Base-by-base conservation (phyloP, 2,797 vertebrate species). In the Champsocephalus gunnari region DNA sequence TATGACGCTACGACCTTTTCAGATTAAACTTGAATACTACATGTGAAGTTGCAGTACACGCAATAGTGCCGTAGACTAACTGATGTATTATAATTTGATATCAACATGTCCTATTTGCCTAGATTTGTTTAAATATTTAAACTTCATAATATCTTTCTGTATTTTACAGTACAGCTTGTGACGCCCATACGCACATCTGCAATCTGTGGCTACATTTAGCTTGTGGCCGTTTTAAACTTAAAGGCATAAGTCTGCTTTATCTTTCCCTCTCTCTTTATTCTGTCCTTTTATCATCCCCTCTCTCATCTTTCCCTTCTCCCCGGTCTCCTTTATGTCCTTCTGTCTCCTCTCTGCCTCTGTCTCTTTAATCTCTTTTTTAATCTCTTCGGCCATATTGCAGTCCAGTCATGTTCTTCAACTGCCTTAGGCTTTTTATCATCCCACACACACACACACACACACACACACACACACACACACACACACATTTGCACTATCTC, bases 361-460 rank as follows among this genome's bases (percentile, higher is more conserved):
- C 24, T 38, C 57, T 65, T 47, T 53, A 71, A 77, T 76, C 72
- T 73, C 63, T 58, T 70, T 70, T 61, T 32, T 65, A 71, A 62
- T 54, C 43, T 24, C 24, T 38, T 59, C 73, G 55, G 80, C 19
- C 50, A 21, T 62, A 66, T 68, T 75, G 34, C 66, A 71, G 57
- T 76, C 80, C 32, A 57, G 68, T 49, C 66, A 24, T 73, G 77
- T 63, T 78, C 51, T 47, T 47, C 34, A 7, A 60, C 28, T 49
- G 68, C 81, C 55, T 38, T 11, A 1, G 57, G 65, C 55, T 65
- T 79, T 73, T 77, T 65, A 79, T 74, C 65, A 67, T 60, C 66
- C 44, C 3, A 3, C 67, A 68, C 55, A 50, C 50, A 68, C 58
- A 68, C 5, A 7, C n/a, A n/a, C n/a, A n/a, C n/a, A n/a, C n/a